Percentiles rank a stretch among this genome's conserved stretches.
phyloP scores from a whole-genome alignment of 2,888 invertebrate species.

The Colletes collaris region DNA sequence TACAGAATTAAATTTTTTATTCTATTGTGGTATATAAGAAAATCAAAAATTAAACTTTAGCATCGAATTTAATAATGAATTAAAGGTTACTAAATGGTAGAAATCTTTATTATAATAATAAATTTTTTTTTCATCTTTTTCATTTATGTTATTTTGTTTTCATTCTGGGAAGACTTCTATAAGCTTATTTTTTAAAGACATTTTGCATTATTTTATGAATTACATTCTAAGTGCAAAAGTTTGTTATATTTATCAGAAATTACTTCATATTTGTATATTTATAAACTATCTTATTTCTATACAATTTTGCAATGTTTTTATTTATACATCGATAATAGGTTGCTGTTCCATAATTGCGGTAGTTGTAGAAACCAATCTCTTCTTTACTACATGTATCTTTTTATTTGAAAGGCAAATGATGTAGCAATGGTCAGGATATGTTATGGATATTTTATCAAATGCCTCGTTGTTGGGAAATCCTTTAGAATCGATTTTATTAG shows the following conservation, averaged over 20 bases:
- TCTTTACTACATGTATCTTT: conserved; percentile 92
- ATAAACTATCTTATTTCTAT: conserved; percentile 15
- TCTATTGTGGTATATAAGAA: too few species aligned
- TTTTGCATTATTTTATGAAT: conserved; percentile 16
- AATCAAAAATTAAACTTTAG: too few species aligned
- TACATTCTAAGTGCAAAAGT: not conserved
- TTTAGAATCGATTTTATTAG: conserved; percentile 89
- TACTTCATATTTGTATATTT: not conserved
- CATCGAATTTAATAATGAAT: too few species aligned
- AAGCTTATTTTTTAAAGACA: not conserved
- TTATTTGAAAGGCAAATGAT: conserved; percentile 94
- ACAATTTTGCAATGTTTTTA: conserved; percentile 3
- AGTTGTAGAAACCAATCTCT: conserved; percentile 71
- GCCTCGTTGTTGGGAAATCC: conserved; percentile 88
- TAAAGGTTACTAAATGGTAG: too few species aligned
- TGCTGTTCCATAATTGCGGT: conserved; percentile 55
- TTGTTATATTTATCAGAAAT: conserved; percentile 3
- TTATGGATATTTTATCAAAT: conserved; percentile 93
- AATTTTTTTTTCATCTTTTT: not conserved
- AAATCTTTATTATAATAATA: not conserved
- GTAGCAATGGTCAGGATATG: conserved; percentile 93
- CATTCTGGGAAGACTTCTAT: not conserved
- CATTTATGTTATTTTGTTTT: conserved; percentile 1
- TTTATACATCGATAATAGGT: conserved; percentile 60
- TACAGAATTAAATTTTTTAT: too few species aligned